Conservation (phyloP, 2,797 vertebrate species). For the Phalanger gymnotis region DNA sequence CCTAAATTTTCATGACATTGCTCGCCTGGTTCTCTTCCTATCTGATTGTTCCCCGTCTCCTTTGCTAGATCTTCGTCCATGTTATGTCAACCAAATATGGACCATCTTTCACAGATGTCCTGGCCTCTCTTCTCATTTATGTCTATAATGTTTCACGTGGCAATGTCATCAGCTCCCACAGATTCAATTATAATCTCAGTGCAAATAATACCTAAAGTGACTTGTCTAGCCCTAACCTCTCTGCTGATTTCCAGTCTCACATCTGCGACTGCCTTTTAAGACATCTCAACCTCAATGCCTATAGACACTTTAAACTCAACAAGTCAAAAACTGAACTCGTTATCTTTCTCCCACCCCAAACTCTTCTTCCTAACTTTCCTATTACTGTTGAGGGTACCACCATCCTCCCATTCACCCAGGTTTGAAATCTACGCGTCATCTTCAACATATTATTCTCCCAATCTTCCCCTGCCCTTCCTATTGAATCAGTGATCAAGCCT, state of each 20-base stretch:
- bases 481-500: background rate
- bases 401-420: background rate
- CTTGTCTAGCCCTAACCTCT: background rate
- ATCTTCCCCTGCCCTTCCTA: background rate
- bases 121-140: background rate
- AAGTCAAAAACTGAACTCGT: background rate
- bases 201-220: background rate
- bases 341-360: background rate
- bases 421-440: background rate
- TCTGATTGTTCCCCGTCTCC: background rate
- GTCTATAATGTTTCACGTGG: background rate
- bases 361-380: background rate
- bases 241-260: background rate
- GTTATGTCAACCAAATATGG: background rate
- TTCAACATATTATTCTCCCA: background rate
- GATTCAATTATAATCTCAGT: background rate
- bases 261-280: background rate
- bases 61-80: background rate
- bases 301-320: background rate
- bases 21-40: background rate
- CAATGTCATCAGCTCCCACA: background rate
- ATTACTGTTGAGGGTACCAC: background rate
- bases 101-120: background rate
- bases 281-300: background rate
- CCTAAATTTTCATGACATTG: background rate